Evolutionary conservation across 2,797 vertebrate species (phyloP).

Genomic region (Heliangelus exortis): DNA sequence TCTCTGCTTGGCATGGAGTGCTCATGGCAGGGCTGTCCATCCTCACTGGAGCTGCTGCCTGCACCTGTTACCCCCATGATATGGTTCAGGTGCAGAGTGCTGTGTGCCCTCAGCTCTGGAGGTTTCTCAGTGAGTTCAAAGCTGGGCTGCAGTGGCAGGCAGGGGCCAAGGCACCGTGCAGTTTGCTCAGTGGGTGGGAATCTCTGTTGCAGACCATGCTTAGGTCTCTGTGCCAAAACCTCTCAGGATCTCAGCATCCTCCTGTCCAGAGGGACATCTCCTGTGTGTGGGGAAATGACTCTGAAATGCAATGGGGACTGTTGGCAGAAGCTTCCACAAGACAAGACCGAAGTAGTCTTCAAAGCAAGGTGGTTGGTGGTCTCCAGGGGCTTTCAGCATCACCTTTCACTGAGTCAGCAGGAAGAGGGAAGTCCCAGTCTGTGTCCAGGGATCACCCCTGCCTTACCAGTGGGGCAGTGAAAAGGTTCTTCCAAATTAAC

Average conservation of each 20-base stretch:
- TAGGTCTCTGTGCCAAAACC: neutral
- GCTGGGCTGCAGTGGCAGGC: neutral
- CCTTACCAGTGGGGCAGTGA: neutral
- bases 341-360: neutral
- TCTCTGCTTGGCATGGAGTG: neutral
- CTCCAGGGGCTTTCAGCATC: neutral
- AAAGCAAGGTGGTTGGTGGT: neutral
- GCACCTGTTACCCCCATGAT: rapidly evolving
- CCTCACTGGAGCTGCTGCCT: neutral
- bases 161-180: neutral
- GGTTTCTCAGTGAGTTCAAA: neutral
- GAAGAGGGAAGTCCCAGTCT: neutral
- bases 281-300: neutral
- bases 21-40: rapidly evolving
- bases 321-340: neutral
- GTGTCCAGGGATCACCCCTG: neutral
- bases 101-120: rapidly evolving
- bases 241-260: neutral
- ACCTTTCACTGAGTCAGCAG: neutral
- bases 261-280: neutral
- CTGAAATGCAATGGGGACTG: neutral
- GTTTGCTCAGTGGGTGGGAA: neutral
- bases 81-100: rapidly evolving
- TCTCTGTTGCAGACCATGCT: rapidly evolving
- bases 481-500: neutral